Conservation (phyloP, 2,113 vertebrate species). For the Neolamprologus hecqui region DNA sequence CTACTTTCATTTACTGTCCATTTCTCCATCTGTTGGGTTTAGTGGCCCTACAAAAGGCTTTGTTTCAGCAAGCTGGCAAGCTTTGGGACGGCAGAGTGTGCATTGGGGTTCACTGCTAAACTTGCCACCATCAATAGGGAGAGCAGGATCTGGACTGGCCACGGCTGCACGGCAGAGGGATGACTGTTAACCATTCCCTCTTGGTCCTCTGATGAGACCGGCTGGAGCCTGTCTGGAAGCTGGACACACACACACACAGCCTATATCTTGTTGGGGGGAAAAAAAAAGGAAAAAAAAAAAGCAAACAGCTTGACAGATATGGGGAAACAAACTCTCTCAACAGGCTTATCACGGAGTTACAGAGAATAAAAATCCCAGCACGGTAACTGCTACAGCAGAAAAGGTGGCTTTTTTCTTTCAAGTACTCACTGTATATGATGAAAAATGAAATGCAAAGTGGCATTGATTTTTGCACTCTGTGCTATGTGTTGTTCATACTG, state of each 20-base stretch:
- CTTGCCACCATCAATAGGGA: constrained; percentile 41
- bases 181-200: not conserved
- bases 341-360: not conserved
- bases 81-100: constrained; percentile 34
- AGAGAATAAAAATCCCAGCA: not conserved
- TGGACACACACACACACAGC: not conserved
- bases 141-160: constrained; percentile 26
- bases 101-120: constrained; percentile 45
- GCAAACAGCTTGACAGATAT: not conserved
- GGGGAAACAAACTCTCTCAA: constrained; percentile 1
- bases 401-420: not conserved
- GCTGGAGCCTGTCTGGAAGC: constrained; percentile 18
- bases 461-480: constrained; percentile 62
- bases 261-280: not conserved
- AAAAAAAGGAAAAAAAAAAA: not conserved
- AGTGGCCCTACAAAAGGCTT: constrained; percentile 66
- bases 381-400: not conserved
- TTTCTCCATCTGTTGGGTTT: constrained; percentile 71
- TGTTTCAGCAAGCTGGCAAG: constrained; percentile 66
- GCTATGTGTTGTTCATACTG: constrained; percentile 52
- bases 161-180: constrained; percentile 10
- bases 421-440: not conserved
- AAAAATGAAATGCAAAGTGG: constrained; percentile 42
- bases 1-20: constrained; percentile 70
- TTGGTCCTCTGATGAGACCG: constrained; percentile 11